Base-by-base conservation (phyloP, 2,113 vertebrate species). In the Salvelinus sp. region DNA sequence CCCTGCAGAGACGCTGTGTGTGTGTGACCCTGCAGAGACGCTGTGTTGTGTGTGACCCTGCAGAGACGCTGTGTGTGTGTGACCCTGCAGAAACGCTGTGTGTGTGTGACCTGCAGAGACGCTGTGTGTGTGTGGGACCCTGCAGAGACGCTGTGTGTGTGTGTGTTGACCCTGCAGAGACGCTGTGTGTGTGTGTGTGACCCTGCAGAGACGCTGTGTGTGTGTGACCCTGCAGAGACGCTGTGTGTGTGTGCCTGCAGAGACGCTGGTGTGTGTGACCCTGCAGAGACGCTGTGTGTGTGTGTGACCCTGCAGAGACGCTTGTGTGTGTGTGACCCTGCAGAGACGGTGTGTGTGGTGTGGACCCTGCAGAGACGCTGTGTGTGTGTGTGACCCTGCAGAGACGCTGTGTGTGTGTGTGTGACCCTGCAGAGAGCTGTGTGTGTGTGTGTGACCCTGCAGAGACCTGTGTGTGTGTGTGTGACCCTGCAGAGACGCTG, bases 391-490 rank as follows among this genome's bases (percentile, higher is more conserved):
- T n/a, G n/a, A n/a, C n/a, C 48, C 5, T 33, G 30, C 4, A 30
- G 30, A 30, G 30, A 5, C 30, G 0, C 30, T 5, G 30, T 30
- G 30, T 30, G 28, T 30, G 30, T 33, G 30, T 33, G 30, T 92
- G 27, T 28, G 33, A 33, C 6, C 33, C 33, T 33, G 33, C 33
- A 33, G 33, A 33, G 33, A 33, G 1, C 33, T n/a, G n/a, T 6
- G 54, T 30, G n/a, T 33, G 20, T 6, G 44, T 92, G 30, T 28
- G 28, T 28, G 28, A 28, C 28, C 28, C 28, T 28, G 28, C 28
- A 28, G 28, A 28, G 28, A 28, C 28, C 28, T 28, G 28, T 14
- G 22, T 58, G 62, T 16, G 2, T 25, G n/a, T 54, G 30, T 23
- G 58, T 30, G 28, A 30, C 28, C 28, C 28, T 30, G 28, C 28